Base-by-base conservation (phyloP, 1,140 invertebrate genomes). In the Drosophila triauraria region DNA sequence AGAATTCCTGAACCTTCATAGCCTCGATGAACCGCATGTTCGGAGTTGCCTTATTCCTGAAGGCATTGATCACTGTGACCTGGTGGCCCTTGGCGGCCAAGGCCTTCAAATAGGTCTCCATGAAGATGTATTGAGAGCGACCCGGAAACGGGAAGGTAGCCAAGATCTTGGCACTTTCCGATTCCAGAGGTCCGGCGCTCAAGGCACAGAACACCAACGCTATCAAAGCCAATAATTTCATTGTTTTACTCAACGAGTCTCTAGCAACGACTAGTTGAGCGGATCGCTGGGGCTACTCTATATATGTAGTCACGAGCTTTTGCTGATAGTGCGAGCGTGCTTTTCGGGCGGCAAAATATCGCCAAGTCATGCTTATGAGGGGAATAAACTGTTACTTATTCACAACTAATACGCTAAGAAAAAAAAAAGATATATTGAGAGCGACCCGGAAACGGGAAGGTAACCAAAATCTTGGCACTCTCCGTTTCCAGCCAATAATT, bases 121-220 rank as follows among this genome's bases (percentile, higher is more conserved):
- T 93, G 51, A 95, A 92, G 13, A 94, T 93, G 44, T 93, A 94
- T 72, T 95, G 95, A 48, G 95, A 95, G 62, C 93, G 93, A 0
- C 88, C 93, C 3, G 93, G 86, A 51, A 94, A 88, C 0, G 94
- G 91, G 56, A 95, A 93, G 0, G 95, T 68, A 0, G 92, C 93
- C 65, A 91, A 67, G 13, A 91, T 87, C 54, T 91, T 91, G 2
- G 78, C 81, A 17, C 82, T 35, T 17, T 84, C 47, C 2, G 64
- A 60, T 27, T 47, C 48, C 5, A 56, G 72, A 40, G 61, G 40
- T 15, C 46, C 46, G 4, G 25, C 40, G 53, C 78, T 17, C 7
- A 87, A 40, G 9, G 60, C 53, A 32, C 68, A 38, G n/a, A 88
- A 44, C 4, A 27, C 44, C 17, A 74, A 20, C n/a, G 70, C 50